phyloP scores from a whole-genome alignment of 2,113 vertebrate genomes.

The Phaethornis superciliosus region DNA sequence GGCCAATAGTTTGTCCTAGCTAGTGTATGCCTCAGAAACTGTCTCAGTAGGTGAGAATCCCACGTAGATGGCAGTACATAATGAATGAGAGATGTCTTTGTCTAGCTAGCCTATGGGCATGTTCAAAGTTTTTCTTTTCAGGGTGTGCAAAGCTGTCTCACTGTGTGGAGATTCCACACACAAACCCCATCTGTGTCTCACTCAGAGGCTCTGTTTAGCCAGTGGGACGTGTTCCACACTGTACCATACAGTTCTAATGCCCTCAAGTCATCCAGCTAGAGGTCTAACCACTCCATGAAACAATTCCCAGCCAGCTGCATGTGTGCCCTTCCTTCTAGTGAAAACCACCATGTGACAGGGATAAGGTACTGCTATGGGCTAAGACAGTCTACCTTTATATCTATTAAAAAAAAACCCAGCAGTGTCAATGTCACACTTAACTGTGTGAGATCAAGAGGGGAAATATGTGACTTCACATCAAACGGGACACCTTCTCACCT shows the following conservation, averaged over 20 bases:
- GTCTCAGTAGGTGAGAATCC: not conserved
- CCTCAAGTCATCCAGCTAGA: not conserved
- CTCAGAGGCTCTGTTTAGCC: not conserved
- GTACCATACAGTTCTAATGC: not conserved
- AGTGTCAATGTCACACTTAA: not conserved
- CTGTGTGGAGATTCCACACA: not conserved
- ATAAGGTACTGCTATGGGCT: not conserved
- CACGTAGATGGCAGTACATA: not conserved
- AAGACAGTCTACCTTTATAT: not conserved
- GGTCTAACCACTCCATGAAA: not conserved
- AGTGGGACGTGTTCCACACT: not conserved
- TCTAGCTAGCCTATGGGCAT: not conserved
- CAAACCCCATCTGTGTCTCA: not conserved
- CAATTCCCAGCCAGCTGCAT: not conserved
- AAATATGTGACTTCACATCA: not conserved
- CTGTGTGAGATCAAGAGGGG: not conserved
- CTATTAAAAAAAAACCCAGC: not conserved
- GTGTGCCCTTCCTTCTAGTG: not conserved
- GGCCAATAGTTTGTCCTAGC: not conserved
- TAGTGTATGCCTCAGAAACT: not conserved
- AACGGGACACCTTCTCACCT: not conserved
- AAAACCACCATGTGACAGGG: not conserved
- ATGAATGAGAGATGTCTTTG: not conserved
- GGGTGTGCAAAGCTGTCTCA: not conserved
- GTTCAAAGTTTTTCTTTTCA: not conserved